phyloP scores from a whole-genome alignment of 92 coral and sea anemone genomes.

The Epizoanthus illoricatus region DNA sequence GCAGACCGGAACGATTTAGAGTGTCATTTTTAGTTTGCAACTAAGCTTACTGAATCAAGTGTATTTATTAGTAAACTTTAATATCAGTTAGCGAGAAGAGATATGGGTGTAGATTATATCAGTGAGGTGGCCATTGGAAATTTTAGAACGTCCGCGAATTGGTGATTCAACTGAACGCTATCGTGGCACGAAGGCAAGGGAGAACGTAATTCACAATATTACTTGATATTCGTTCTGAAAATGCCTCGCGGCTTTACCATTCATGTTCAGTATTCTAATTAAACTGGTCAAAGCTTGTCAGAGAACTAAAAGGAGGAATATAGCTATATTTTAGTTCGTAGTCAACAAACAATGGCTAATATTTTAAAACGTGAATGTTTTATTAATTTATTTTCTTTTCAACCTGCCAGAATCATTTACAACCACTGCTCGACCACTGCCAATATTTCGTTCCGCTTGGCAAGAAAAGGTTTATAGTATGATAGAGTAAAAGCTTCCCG shows the following conservation, averaged over 20 bases:
- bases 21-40: no score
- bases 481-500: neutral
- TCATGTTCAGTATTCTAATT: neutral
- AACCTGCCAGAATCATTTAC: conserved; percentile 27
- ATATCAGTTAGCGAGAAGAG: no score
- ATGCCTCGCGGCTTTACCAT: neutral
- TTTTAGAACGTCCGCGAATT: no score
- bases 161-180: no score
- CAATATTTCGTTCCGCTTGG: neutral
- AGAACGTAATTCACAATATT: no score
- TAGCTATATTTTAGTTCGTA: neutral
- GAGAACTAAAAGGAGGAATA: neutral
- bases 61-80: no score
- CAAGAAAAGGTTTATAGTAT: neutral
- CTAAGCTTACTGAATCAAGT: no score
- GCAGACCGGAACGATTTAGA: no score
- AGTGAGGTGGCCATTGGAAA: no score
- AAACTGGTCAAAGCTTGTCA: neutral
- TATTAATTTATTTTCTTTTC: conserved; percentile 35
- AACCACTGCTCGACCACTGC: neutral
- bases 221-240: neutral
- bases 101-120: no score
- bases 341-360: conserved; percentile 8
- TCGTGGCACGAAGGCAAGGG: no score
- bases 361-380: conserved; percentile 26